These are phyloP conservation scores for Xyrichtys novacula DNA, from an alignment of 2,797 vertebrate genomes.

Conservation along the genomic window DNA sequence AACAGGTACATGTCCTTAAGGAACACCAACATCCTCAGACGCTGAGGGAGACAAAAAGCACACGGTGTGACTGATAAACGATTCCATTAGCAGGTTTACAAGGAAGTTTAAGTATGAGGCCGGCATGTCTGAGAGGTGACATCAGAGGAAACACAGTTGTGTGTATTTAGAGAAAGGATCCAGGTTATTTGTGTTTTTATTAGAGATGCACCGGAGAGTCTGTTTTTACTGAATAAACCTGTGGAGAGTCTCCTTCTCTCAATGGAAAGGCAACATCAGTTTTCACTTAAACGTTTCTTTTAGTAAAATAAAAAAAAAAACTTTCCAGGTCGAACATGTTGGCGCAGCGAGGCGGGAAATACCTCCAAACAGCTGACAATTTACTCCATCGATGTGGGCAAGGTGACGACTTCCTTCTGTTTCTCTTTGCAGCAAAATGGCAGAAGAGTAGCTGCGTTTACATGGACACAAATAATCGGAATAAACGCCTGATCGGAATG, in stretches of 20 bases:
- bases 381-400: neutral
- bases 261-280: neutral
- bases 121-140: conserved; percentile 25
- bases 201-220: neutral
- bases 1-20: conserved; percentile 7
- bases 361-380: neutral
- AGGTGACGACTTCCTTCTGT: neutral
- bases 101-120: conserved; percentile 12
- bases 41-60: neutral
- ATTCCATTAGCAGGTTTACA: conserved; percentile 46
- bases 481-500: no score
- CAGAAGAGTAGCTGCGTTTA: neutral
- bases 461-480: neutral
- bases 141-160: conserved; percentile 21
- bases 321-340: neutral
- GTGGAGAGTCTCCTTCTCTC: neutral
- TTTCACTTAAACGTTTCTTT: neutral
- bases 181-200: neutral
- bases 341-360: neutral
- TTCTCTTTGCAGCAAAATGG: neutral
- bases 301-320: neutral
- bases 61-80: conserved; percentile 22
- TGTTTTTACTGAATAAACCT: neutral
- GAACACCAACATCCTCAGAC: neutral
- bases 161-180: neutral